phyloP scores from a whole-genome alignment of 1,140 invertebrate genomes.

The Drosophila subobscura region DNA sequence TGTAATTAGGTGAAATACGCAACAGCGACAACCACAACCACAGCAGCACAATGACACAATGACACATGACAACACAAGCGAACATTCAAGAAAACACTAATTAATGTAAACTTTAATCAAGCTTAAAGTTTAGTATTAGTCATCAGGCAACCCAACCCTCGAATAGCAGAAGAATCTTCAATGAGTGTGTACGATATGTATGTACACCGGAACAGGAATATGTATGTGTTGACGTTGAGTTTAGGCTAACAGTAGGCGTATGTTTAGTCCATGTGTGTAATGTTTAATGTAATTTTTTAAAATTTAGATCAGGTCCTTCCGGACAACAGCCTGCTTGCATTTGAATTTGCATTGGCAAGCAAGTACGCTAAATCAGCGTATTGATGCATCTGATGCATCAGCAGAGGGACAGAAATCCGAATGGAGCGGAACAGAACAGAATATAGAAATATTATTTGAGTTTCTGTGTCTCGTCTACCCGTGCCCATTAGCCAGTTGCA shows the following conservation, averaged over 20 bases:
- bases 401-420: not conserved
- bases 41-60: conserved; percentile 43
- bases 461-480: conserved; percentile 35
- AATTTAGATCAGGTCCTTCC: conserved; percentile 18
- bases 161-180: conserved; percentile 39
- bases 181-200: conserved; percentile 11
- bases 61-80: conserved; percentile 17
- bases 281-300: conserved; percentile 51
- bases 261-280: conserved; percentile 70
- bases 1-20: conserved; percentile 79
- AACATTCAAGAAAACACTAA: conserved; percentile 47
- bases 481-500: conserved; percentile 47
- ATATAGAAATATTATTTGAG: conserved; percentile 5
- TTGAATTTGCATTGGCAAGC: not conserved
- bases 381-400: not conserved
- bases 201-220: conserved; percentile 47
- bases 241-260: conserved; percentile 69
- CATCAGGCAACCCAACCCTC: conserved; percentile 32
- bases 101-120: conserved; percentile 72
- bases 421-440: conserved; percentile 5
- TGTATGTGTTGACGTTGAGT: conserved; percentile 69
- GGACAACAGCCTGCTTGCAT: conserved; percentile 2
- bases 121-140: conserved; percentile 77
- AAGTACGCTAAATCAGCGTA: not conserved
- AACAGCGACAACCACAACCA: conserved; percentile 48